Evolutionary conservation across 2,888 invertebrate genomes (phyloP).

Genomic region (Xanthia togata): DNA sequence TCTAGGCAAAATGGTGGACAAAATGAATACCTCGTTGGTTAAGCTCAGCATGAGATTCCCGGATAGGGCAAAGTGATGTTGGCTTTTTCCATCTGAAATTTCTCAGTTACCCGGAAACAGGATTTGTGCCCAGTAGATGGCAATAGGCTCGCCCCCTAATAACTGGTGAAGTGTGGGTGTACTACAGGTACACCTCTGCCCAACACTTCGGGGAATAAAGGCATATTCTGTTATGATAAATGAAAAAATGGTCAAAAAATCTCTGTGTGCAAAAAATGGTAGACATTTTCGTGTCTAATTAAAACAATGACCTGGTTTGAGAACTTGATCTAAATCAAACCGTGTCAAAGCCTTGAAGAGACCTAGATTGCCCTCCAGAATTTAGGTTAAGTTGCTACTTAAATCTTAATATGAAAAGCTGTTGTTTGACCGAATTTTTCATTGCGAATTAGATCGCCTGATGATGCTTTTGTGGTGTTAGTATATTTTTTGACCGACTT

Average conservation of each 20-base stretch:
- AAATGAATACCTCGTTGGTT: neutral
- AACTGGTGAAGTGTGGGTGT: neutral
- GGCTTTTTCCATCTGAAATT: neutral
- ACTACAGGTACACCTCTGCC: neutral
- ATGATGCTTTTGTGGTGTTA: neutral
- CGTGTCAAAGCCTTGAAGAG: constrained; percentile 59
- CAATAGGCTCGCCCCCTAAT: neutral
- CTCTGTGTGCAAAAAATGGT: neutral
- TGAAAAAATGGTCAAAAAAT: neutral
- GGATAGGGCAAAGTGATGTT: neutral
- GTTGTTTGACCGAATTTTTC: constrained; percentile 12
- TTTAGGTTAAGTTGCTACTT: constrained; percentile 61
- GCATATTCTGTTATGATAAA: neutral
- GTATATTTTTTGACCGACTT: neutral
- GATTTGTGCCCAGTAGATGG: neutral
- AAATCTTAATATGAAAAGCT: constrained; percentile 35
- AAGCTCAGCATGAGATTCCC: neutral
- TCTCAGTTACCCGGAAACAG: neutral
- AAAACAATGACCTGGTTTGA: constrained; percentile 47
- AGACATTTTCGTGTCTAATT: constrained; percentile 29
- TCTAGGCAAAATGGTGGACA: constrained; percentile 5
- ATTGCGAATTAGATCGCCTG: neutral
- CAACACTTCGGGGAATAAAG: neutral
- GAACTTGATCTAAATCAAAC: constrained; percentile 54
- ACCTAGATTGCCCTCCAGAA: constrained; percentile 48